A percentile compares a stretch with the other conserved stretches of the same genome.
Conservation (phyloP, 53 echinoderm and acorn worm species). For the Paelopatides confundens region DNA sequence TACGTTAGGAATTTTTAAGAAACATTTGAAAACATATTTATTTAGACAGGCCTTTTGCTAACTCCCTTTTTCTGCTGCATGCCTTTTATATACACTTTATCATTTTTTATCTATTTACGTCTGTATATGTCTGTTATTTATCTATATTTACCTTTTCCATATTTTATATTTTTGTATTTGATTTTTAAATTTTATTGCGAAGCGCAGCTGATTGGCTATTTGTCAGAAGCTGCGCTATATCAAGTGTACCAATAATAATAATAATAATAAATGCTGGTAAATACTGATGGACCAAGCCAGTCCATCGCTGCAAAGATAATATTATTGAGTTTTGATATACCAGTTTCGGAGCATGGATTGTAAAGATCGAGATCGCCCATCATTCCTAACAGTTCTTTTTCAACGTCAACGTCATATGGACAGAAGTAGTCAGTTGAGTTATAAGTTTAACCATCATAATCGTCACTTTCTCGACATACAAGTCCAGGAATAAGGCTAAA, state of each 20-base stretch:
- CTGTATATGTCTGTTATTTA: not conserved
- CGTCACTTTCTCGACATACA: not conserved
- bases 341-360: constrained; percentile 5
- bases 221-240: no score
- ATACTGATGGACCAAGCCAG: constrained; percentile 20
- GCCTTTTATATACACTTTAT: no score
- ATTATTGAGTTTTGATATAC: constrained; percentile 16
- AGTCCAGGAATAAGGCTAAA: not conserved
- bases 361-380: not conserved
- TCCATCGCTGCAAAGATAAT: constrained; percentile 2
- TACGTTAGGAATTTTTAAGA: no score
- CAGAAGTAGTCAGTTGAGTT: not conserved
- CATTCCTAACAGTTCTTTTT: not conserved
- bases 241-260: no score
- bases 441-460: not conserved
- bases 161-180: no score
- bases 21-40: no score
- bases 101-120: no score
- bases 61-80: no score
- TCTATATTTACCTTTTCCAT: no score
- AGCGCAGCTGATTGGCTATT: no score
- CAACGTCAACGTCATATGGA: not conserved
- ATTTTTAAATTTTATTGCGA: no score
- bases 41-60: no score
- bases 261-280: not conserved